Percentiles rank a stretch among this genome's conserved stretches.
phyloP scores from a whole-genome alignment of 2,888 invertebrate species.

The Drosophila robusta region DNA sequence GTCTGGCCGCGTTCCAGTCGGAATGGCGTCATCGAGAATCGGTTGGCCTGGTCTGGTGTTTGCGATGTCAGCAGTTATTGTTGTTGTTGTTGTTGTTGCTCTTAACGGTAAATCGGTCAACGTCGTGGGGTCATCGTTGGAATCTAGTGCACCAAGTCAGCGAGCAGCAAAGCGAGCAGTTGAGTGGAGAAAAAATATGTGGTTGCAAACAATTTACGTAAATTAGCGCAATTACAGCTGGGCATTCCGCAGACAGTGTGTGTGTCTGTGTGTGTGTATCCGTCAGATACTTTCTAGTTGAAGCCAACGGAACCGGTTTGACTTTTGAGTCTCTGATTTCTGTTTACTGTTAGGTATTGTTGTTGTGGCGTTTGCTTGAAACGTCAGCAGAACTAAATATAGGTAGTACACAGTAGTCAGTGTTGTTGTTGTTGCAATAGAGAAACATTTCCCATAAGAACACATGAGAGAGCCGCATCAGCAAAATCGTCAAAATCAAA shows the following conservation, averaged over 20 bases:
- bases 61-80: constrained; percentile 11
- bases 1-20: constrained; percentile 14
- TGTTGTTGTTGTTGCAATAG: constrained; percentile 20
- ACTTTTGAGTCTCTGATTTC: constrained; percentile 38
- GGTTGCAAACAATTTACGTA: constrained; percentile 67
- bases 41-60: constrained; percentile 13
- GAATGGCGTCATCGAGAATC: constrained; percentile 47
- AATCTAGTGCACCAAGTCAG: constrained; percentile 62
- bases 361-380: constrained; percentile 17
- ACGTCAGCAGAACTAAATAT: constrained; percentile 28
- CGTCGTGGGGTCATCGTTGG: constrained; percentile 53
- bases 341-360: constrained; percentile 30
- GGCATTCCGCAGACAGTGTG: constrained; percentile 21
- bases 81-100: constrained; percentile 12
- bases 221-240: constrained; percentile 68
- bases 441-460: constrained; percentile 22
- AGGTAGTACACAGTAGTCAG: constrained; percentile 8
- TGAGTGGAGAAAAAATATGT: constrained; percentile 41
- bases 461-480: constrained; percentile 1
- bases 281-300: constrained; percentile 63
- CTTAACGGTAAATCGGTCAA: constrained; percentile 52
- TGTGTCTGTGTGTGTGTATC: constrained; percentile 28
- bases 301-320: constrained; percentile 57
- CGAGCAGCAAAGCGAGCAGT: constrained; percentile 20
- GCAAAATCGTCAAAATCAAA: neutral